Base-by-base conservation (phyloP, 2,888 invertebrate genomes). In the Lumbricus terrestris region DNA sequence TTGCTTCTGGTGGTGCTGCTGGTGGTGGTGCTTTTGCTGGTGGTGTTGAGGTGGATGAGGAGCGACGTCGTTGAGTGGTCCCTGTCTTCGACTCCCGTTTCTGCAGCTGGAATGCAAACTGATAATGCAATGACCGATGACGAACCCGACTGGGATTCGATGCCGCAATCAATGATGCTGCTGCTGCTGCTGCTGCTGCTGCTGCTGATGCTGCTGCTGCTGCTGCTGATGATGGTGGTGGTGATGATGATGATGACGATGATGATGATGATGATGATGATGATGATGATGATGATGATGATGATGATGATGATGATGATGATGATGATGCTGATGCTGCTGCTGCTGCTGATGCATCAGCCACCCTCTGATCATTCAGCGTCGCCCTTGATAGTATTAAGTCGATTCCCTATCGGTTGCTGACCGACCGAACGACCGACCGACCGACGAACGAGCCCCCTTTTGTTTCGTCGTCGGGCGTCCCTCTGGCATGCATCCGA, bases 121-220 rank as follows among this genome's bases (percentile, higher is more conserved):
- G 69, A 69, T 69, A 69, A n/a, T 69, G 69, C 69, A n/a, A 69
- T 69, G 69, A 69, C 69, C 69, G 69, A 69, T 69, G 69, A 69
- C 69, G 8, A 69, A 69, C 69, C 29, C 11, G 69, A 69, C 69
- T n/a, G 69, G 69, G 69, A 69, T 69, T 69, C 69, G 69, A 69
- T n/a, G 69, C 69, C 69, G 29, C 29, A n/a, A 69, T 69, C 69
- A n/a, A n/a, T n/a, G n/a, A n/a, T n/a, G n/a, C n/a, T n/a, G n/a
- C n/a, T n/a, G n/a, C n/a, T n/a, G n/a, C n/a, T n/a, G n/a, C n/a
- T n/a, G n/a, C n/a, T n/a, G n/a, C n/a, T n/a, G n/a, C n/a, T n/a
- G n/a, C n/a, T n/a, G n/a, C n/a, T n/a, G n/a, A n/a, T n/a, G n/a
- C n/a, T n/a, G n/a, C n/a, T n/a, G n/a, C n/a, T n/a, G n/a, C n/a